Evolutionary conservation across 2,888 invertebrate genomes (phyloP).

Genomic region (Coenonympha arcania): DNA sequence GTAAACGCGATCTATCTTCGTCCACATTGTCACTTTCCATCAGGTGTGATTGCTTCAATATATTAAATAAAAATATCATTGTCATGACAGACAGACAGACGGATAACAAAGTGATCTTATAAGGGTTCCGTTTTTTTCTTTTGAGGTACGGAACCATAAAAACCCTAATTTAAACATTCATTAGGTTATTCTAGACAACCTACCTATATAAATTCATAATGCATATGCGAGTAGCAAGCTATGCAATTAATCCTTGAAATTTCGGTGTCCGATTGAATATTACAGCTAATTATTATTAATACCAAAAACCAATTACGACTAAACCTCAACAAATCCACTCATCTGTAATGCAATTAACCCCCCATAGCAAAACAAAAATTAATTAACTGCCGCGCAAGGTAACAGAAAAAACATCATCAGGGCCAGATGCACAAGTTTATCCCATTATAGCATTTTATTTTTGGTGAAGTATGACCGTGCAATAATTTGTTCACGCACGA

Average conservation of each 20-base stretch:
- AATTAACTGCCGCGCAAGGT: slow-evolving; percentile 58
- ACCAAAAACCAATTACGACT: slow-evolving; percentile 38
- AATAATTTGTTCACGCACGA: slow-evolving; percentile 70
- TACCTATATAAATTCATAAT: neutral
- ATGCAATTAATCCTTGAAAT: slow-evolving; percentile 7
- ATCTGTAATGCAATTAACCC: slow-evolving; percentile 55
- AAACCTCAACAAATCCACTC: slow-evolving; percentile 51
- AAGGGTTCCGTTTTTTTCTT: no score
- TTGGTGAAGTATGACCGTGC: slow-evolving; percentile 63
- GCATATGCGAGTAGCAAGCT: neutral
- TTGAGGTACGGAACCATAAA: no score
- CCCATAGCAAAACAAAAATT: slow-evolving; percentile 47
- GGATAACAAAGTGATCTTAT: no score
- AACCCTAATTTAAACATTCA: no score
- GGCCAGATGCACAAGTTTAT: slow-evolving; percentile 55
- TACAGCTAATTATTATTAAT: slow-evolving; percentile 24
- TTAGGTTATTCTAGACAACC: no score
- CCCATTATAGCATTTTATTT: slow-evolving; percentile 59
- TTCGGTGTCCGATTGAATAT: slow-evolving; percentile 15
- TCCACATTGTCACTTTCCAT: no score
- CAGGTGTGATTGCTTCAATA: no score
- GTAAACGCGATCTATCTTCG: no score
- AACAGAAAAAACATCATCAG: slow-evolving; percentile 54
- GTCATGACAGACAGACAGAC: no score
- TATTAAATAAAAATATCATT: no score